Base-by-base conservation (phyloP, 2,888 invertebrate genomes). In the Pycnomerus fuliginosus region DNA sequence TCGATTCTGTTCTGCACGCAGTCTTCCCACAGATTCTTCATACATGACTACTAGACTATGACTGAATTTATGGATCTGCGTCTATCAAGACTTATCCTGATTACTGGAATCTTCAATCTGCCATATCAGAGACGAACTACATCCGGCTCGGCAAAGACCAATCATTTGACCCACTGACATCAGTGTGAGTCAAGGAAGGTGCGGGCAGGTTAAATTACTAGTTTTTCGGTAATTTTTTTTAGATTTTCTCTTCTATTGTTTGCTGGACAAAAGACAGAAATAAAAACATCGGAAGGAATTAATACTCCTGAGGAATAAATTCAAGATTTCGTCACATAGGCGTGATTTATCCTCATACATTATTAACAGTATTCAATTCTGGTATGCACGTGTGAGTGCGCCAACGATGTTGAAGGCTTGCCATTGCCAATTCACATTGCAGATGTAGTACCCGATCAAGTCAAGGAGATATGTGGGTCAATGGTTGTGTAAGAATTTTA, bases 151-250 rank as follows among this genome's bases (percentile, higher is more conserved):
- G 23, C 46, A 41, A 48, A 39, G 49, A 52, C 36, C 49, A 52
- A 48, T 49, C 56, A 55, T 50, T 47, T 56, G 58, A 60, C 58
- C 58, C 53, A 60, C 58, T 60, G 54, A 60, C 58, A 53, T 55
- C 33, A 23, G 25, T 31, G 31, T 39, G 35, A 31, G 28, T 35
- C 33, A 28, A 34, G 34, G 17, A n/a, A n/a, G n/a, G n/a, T n/a
- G n/a, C n/a, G n/a, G n/a, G n/a, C n/a, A n/a, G n/a, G n/a, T n/a
- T n/a, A n/a, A n/a, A n/a, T n/a, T n/a, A n/a, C n/a, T n/a, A n/a
- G n/a, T n/a, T n/a, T n/a, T n/a, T n/a, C n/a, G n/a, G n/a, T n/a
- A n/a, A n/a, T n/a, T n/a, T n/a, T n/a, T n/a, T n/a, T n/a, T n/a
- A n/a, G n/a, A n/a, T n/a, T n/a, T n/a, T n/a, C n/a, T n/a, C n/a